Evolutionary conservation across 2,888 invertebrate species (phyloP).

Genomic region (Drosophila robusta): DNA sequence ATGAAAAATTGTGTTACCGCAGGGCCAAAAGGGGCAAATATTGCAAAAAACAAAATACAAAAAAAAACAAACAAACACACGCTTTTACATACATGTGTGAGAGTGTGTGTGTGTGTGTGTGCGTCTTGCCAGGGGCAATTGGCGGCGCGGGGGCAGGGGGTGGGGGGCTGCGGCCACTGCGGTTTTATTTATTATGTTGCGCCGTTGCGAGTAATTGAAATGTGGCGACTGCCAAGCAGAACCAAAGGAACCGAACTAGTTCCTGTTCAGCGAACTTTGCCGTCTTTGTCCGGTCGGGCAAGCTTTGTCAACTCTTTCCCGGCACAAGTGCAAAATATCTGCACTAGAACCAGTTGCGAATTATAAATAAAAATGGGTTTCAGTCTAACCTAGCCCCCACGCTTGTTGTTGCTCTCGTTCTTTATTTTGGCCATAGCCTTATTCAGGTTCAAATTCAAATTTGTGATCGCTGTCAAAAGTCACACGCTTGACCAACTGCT

Average conservation of each 20-base stretch:
- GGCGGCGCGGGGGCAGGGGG: not conserved
- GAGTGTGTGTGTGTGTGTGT: not conserved
- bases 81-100: conserved; percentile 23
- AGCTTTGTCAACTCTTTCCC: no score
- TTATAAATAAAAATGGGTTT: not conserved
- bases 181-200: conserved; percentile 51
- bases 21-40: conserved; percentile 62
- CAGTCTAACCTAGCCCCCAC: not conserved
- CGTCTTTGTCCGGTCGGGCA: no score
- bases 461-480: conserved; percentile 41
- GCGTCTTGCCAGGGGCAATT: conserved; percentile 21
- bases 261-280: not conserved
- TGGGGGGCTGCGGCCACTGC: conserved; percentile 5
- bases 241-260: conserved; percentile 5
- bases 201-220: conserved; percentile 61
- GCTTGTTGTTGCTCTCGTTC: no score
- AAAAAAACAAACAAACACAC: conserved; percentile 19
- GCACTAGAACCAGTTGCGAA: not conserved
- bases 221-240: conserved; percentile 39
- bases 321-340: no score
- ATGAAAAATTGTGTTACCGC: conserved; percentile 76
- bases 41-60: conserved; percentile 12
- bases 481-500: conserved; percentile 47
- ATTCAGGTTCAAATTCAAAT: conserved; percentile 1
- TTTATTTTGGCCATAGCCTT: no score